These are phyloP conservation scores for Troides helena DNA, from an alignment of 2,888 invertebrate genomes.

Conservation along the genomic window DNA sequence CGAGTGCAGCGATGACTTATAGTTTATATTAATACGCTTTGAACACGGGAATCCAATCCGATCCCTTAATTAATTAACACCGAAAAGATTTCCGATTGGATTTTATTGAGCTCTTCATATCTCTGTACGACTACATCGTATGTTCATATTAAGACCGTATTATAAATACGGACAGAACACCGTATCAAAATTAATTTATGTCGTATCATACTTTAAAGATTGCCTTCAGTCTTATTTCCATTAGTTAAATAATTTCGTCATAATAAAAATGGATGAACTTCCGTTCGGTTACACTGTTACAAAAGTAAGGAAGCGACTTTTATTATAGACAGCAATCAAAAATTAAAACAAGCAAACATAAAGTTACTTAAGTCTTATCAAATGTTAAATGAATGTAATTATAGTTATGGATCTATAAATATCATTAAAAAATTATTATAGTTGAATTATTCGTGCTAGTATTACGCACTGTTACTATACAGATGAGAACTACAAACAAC, in stretches of 20 bases:
- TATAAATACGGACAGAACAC: neutral
- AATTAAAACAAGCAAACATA: neutral
- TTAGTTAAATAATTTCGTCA: neutral
- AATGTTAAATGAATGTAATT: neutral
- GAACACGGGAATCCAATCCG: slow-evolving; percentile 66
- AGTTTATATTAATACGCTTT: slow-evolving; percentile 71
- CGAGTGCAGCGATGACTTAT: slow-evolving; percentile 72
- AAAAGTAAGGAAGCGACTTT: slow-evolving; percentile 5
- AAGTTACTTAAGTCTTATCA: neutral
- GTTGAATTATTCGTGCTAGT: neutral
- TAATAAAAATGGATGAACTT: neutral
- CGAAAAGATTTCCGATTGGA: slow-evolving; percentile 36
- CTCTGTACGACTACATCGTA: neutral
- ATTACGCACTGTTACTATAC: neutral
- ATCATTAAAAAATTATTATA: neutral
- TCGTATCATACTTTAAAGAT: neutral
- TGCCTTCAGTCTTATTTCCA: neutral
- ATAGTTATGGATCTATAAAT: neutral
- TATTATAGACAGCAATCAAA: neutral
- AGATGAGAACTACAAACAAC: slow-evolving; percentile 10
- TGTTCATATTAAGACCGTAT: neutral
- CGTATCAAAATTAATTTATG: neutral
- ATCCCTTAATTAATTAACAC: slow-evolving; percentile 65
- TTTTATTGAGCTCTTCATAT: neutral
- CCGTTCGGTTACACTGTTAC: neutral